Evolutionary conservation across 2,113 vertebrate genomes (phyloP).

Genomic region (Onychostoma macrolepis): DNA sequence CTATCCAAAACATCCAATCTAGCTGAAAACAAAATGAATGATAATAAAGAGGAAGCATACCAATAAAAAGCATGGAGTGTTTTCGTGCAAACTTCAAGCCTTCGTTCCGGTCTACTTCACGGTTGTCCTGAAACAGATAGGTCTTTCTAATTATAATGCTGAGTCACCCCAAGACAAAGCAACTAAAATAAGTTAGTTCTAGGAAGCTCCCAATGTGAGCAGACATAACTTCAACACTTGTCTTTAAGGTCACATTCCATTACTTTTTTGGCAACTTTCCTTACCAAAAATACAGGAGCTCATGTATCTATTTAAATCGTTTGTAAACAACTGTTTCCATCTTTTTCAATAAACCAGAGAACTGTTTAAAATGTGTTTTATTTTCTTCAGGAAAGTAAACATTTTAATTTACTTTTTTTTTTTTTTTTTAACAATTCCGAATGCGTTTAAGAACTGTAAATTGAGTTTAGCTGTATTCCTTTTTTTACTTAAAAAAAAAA

Average conservation of each 20-base stretch:
- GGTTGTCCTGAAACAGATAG: constrained; percentile 83
- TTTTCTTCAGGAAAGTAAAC: no score
- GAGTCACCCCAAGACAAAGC: neutral
- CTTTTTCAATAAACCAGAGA: neutral
- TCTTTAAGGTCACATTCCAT: neutral
- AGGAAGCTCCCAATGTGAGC: neutral
- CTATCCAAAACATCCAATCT: neutral
- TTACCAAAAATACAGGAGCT: neutral
- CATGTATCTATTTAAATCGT: neutral
- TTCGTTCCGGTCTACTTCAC: constrained; percentile 94
- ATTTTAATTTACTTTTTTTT: no score
- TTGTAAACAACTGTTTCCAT: neutral
- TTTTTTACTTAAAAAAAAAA: neutral
- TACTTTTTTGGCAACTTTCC: neutral
- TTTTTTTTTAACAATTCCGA: no score
- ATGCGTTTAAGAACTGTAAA: no score
- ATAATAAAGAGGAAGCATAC: constrained; percentile 73
- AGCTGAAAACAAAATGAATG: neutral
- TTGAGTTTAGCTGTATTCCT: neutral
- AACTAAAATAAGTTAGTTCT: neutral
- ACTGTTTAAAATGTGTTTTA: neutral
- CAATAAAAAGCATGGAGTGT: constrained; percentile 98
- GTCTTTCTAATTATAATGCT: neutral
- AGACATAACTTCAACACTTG: neutral
- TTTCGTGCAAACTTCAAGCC: constrained; percentile 96